Conservation (phyloP, 2,113 vertebrate genomes). For the Pachycephala philippinensis region DNA sequence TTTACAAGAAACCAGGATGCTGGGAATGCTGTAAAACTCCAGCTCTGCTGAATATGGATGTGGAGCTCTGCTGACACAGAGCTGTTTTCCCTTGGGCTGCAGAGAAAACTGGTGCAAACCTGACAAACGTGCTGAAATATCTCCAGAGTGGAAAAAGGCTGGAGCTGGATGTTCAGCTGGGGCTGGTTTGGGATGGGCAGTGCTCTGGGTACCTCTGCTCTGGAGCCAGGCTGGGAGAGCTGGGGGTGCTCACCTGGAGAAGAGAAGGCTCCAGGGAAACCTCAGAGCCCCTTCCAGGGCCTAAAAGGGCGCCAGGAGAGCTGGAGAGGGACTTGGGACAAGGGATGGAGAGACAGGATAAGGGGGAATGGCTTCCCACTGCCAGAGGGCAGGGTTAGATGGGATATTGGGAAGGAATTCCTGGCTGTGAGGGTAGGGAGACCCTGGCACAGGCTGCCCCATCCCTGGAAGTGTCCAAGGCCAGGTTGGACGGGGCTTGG, state of each 20-base stretch:
- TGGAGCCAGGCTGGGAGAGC: neutral
- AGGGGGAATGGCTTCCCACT: neutral
- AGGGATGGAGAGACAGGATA: neutral
- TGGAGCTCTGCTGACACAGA: neutral
- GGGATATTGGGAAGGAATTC: neutral
- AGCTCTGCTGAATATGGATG: neutral
- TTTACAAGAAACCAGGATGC: constrained; percentile 42
- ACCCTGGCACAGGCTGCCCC: neutral
- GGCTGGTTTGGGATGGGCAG: neutral
- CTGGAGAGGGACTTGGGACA: neutral
- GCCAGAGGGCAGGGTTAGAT: rapidly evolving
- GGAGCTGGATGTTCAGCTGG: neutral
- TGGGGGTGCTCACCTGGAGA: neutral
- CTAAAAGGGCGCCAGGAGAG: neutral
- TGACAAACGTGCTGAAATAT: neutral
- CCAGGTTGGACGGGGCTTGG: rapidly evolving
- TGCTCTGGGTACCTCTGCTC: neutral
- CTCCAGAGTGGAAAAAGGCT: neutral
- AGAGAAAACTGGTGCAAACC: neutral
- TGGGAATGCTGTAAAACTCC: neutral
- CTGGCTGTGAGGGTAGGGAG: rapidly evolving
- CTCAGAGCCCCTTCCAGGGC: neutral
- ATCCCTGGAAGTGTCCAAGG: neutral
- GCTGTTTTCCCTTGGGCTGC: neutral
- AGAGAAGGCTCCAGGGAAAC: neutral